Base-by-base conservation (phyloP, 2,113 vertebrate genomes). In the Calyptomena viridis region DNA sequence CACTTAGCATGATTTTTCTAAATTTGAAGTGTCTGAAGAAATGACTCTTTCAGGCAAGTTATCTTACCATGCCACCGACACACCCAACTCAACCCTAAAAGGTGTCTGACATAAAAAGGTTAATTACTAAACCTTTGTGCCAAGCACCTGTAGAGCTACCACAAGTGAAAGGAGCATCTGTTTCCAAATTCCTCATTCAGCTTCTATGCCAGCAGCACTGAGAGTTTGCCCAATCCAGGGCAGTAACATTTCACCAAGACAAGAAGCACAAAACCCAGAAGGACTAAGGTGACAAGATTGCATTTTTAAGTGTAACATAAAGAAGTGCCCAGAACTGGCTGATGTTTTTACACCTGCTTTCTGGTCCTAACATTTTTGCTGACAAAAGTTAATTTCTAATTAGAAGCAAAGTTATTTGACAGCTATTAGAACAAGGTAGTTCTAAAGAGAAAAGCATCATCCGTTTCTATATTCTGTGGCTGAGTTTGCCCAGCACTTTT, bases 91-190 rank as follows among this genome's bases (percentile, higher is more conserved):
- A 63, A 47, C 14, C 40, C 58, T 63, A 49, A 69, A 59, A 69
- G 55, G 30, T 21, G 15, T 9, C 44, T 24, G 31, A 35, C 42
- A 63, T 17, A 4, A 85, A 67, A 73, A 55, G 37, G 37, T 44
- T 77, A 68, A 67, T 62, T 60, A 52, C 53, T 76, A 63, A 80
- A 87, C 21, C 14, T 87, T 44, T 18, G 18, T 35, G 59, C 63
- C 87, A 92, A 93, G 31, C 55, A 89, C 67, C 30, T 83, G 77
- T 21, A 71, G 71, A 69, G 23, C 27, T 50, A 30, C 47, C n/a
- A 31, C 71, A 74, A 94, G 77, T 50, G 59, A 96, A 76, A 17
- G 69, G 77, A 87, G 69, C 83, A 92, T 63, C 69, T 87, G 87
- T 52, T 58, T 33, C 46, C 72, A 81, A 56, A 55, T 28, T 81